Evolutionary conservation across 2,888 invertebrate species (phyloP), one percentile per base, ranked within the genome.

Genomic region (Eurytoma adleriae): DNA sequence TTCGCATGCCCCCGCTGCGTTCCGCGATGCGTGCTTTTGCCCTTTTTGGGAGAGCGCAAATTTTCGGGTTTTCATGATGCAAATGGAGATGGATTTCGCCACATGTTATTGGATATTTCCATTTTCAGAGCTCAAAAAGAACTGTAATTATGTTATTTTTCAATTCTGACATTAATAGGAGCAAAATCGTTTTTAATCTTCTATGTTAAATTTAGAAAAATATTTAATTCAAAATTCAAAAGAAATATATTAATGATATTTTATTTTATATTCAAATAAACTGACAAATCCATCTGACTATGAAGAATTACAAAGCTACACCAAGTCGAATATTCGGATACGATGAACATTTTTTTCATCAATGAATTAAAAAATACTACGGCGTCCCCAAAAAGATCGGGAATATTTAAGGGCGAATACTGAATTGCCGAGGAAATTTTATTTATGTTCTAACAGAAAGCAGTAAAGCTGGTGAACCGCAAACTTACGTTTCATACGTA

Each of bases 341-440:
- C n/a, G 4, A 30, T 30, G 30, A 30, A 30, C 30, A 30, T 30
- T 30, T 57, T 71, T 30, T 66, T 62, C 57, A 77, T 52, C 77
- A 75, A 83, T 82, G 82, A 83, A 83, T 81, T 83, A 84, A 82
- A 62, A 71, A 68, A 66, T 2, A 1, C 70, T n/a, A n/a, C n/a
- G 4, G 4, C 14, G 18, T 18, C 5, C 50, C 61, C 13, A 5
- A 18, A 48, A 77, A 70, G 40, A 16, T 13, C 4, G 57, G 66
- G 48, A 66, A 67, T 72, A 72, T 72, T 72, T 72, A 68, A 71
- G 48, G 71, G 56, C 30, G 30, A 30, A 67, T 80, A 80, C 77
- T 80, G 81, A 81, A 85, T 83, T 81, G 84, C 83, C 79, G 76
- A 75, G 74, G 61, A 82, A 67, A 83, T 82, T 85, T 84, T 84